Base-by-base conservation (phyloP, 2,888 invertebrate species). In the Rhaphigaster nebulosa region DNA sequence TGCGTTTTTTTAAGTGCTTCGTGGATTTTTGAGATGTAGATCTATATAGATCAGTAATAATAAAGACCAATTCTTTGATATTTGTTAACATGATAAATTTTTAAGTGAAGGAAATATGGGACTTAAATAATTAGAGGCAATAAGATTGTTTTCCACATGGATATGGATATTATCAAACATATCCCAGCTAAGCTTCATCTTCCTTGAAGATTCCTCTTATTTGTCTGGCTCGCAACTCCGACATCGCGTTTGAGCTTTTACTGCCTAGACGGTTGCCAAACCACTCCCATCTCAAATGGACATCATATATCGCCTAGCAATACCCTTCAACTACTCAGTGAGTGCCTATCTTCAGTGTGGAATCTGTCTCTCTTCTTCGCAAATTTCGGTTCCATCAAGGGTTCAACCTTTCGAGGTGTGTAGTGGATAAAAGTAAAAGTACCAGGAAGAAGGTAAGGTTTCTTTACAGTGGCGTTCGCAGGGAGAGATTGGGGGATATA, bases 281-380 rank as follows among this genome's bases (percentile, higher is more conserved):
- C 84, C 84, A 41, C 84, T 45, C 84, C 84, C 84, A 84, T 84
- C 41, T 84, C 84, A 45, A 50, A 84, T 84, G 84, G 84, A 50
- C 84, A 84, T 45, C 2, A 13, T 45, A 41, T 45, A 41, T 80
- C 45, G 8, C 26, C 80, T 80, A 41, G 41, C 80, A 84, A 50
- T 84, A 84, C 8, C 41, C 41, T 26, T 1, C n/a, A n/a, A n/a
- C 45, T 45, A 15, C 45, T 26, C 84, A 84, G 84, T 84, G n/a
- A 34, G 45, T 45, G 84, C n/a, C 84, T 84, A n/a, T 15, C 45
- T 45, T 50, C 45, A 45, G n/a, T 45, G 26, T 23, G n/a, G 26
- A 76, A 15, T 80, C 80, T 84, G 84, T n/a, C 6, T 50, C 45
- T 26, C 41, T 45, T 84, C 38, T 29, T 38, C 34, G 70, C 4